Evolutionary conservation across 2,797 vertebrate genomes (phyloP).

Genomic region (Sebastiscus albofasciatus): DNA sequence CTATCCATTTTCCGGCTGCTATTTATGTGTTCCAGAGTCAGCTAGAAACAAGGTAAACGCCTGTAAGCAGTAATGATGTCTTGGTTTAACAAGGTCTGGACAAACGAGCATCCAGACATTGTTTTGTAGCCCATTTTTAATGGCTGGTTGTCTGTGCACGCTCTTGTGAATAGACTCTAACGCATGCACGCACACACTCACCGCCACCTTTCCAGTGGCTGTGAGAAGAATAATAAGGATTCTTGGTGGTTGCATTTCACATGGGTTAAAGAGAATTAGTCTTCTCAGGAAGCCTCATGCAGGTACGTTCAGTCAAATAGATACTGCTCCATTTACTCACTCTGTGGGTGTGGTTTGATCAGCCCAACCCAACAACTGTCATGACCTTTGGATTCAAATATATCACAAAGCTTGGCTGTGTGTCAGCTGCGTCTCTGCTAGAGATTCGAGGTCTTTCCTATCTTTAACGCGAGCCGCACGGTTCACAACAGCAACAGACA

Average conservation of each 20-base stretch:
- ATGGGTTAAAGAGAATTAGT: background rate
- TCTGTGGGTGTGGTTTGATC: too few relatives aligned
- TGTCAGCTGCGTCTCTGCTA: too few relatives aligned
- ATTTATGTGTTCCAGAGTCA: background rate
- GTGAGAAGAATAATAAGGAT: background rate
- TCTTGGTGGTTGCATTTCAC: background rate
- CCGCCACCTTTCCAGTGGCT: background rate
- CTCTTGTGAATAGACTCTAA: background rate
- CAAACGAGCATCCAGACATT: slow-evolving; percentile 9
- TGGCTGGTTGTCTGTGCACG: background rate
- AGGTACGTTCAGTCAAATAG: background rate
- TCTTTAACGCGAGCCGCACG: too few relatives aligned
- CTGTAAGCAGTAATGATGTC: slow-evolving; percentile 17
- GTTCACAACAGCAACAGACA: too few relatives aligned
- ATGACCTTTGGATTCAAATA: too few relatives aligned
- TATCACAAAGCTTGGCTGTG: too few relatives aligned
- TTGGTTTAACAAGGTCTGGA: slow-evolving; percentile 21
- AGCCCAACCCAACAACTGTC: too few relatives aligned
- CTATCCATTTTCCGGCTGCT: background rate
- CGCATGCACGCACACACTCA: background rate
- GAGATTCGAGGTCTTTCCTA: too few relatives aligned
- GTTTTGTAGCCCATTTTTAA: slow-evolving; percentile 13
- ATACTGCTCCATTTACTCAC: too few relatives aligned
- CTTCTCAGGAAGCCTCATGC: background rate
- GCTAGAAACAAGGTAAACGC: slow-evolving; percentile 13